A percentile compares a stretch with the other conserved stretches of the same genome.
These are phyloP conservation scores for Keiferia lycopersicella DNA, from an alignment of 2,888 invertebrate genomes.

Conservation along the genomic window DNA sequence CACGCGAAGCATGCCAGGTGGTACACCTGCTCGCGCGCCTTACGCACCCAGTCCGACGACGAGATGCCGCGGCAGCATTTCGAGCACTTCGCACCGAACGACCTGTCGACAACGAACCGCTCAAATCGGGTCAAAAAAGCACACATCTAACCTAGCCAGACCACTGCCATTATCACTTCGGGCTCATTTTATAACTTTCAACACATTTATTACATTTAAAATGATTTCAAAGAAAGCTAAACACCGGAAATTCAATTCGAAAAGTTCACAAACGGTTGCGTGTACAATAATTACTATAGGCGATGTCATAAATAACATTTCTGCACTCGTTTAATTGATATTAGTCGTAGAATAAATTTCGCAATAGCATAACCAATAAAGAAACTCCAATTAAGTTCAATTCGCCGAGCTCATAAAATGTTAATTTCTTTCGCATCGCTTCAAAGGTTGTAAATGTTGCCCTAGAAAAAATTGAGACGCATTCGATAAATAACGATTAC, in stretches of 20 bases:
- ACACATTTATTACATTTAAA: neutral
- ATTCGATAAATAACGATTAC: slow-evolving; percentile 33
- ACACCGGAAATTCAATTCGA: neutral
- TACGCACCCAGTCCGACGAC: slow-evolving; percentile 98
- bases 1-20: slow-evolving; percentile 99
- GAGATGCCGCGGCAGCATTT: slow-evolving; percentile 97
- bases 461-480: slow-evolving; percentile 28
- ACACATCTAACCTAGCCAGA: too few species aligned
- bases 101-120: slow-evolving; percentile 80
- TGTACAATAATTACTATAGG: slow-evolving; percentile 18
- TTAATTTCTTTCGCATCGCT: slow-evolving; percentile 39
- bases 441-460: slow-evolving; percentile 27
- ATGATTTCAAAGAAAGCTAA: neutral
- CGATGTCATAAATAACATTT: slow-evolving; percentile 25
- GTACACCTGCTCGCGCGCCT: slow-evolving; percentile 96
- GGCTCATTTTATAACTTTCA: too few species aligned
- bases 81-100: slow-evolving; percentile 97
- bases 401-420: slow-evolving; percentile 35
- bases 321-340: slow-evolving; percentile 25
- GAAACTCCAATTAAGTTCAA: slow-evolving; percentile 32
- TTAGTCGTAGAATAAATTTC: slow-evolving; percentile 31
- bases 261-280: slow-evolving; percentile 15
- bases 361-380: slow-evolving; percentile 35
- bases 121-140: slow-evolving; percentile 28
- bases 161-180: too few species aligned